Evolutionary conservation across 2,888 invertebrate species (phyloP).

Genomic region (Drosophila aldrichi): DNA sequence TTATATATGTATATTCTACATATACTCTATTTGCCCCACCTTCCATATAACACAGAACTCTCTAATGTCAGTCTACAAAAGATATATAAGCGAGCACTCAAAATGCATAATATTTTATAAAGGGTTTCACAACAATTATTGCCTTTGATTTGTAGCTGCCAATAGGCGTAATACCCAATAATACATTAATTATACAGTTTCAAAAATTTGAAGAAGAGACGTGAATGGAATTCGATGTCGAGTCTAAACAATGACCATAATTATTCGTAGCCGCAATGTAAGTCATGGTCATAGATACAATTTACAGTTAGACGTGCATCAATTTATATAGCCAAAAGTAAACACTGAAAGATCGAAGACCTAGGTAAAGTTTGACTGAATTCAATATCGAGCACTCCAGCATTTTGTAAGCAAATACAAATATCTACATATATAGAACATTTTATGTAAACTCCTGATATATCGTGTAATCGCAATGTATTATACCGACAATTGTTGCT

Average conservation of each 20-base stretch:
- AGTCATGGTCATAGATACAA: slow-evolving; percentile 43
- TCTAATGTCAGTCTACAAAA: no score
- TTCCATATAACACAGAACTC: no score
- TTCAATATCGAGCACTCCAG: slow-evolving; percentile 11
- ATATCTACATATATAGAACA: slow-evolving; percentile 2
- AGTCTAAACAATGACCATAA: slow-evolving; percentile 41
- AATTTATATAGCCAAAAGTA: background rate
- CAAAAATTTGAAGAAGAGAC: slow-evolving; percentile 33
- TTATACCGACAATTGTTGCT: slow-evolving; percentile 65
- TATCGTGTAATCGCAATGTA: slow-evolving; percentile 41
- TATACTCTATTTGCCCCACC: no score
- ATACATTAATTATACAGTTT: slow-evolving; percentile 30
- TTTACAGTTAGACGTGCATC: slow-evolving; percentile 5
- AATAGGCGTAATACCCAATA: slow-evolving; percentile 6
- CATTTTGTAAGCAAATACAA: slow-evolving; percentile 1
- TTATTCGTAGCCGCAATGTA: slow-evolving; percentile 37
- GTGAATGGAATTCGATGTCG: slow-evolving; percentile 31
- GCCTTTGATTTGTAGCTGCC: background rate
- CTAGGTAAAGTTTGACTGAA: background rate
- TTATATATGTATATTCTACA: no score
- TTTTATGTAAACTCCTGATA: background rate
- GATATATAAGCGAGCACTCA: background rate
- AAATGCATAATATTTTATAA: slow-evolving; percentile 1
- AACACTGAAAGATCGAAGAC: background rate
- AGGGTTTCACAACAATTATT: background rate